Percentiles rank a stretch among this genome's conserved stretches.
These are phyloP conservation scores for Teinopalpus imperialis DNA, from an alignment of 2,888 invertebrate genomes.

Conservation along the genomic window DNA sequence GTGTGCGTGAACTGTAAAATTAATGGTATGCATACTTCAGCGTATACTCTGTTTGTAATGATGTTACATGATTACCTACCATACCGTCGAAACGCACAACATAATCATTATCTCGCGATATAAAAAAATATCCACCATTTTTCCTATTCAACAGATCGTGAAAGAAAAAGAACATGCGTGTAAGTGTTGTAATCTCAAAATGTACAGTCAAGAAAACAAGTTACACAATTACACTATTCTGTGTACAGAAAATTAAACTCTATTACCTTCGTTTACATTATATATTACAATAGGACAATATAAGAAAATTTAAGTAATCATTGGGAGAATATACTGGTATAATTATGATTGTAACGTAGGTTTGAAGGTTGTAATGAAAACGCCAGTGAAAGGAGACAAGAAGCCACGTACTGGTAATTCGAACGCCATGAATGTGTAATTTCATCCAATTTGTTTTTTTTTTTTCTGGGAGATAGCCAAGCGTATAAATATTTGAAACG, in stretches of 20 bases:
- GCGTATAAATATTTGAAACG: constrained; percentile 34
- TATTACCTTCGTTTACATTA: constrained; percentile 1
- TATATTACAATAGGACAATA: not conserved
- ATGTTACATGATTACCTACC: constrained; percentile 7
- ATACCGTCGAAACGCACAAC: constrained; percentile 4
- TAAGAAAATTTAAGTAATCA: not conserved
- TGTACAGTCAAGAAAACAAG: constrained; percentile 8
- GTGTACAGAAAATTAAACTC: not conserved
- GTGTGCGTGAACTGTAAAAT: too few species aligned
- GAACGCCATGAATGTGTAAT: constrained; percentile 60
- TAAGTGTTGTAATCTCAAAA: constrained; percentile 22
- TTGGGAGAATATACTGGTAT: constrained; percentile 4
- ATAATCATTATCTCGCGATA: constrained; percentile 13
- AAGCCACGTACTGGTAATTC: constrained; percentile 47
- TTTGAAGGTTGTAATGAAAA: constrained; percentile 46
- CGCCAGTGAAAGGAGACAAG: constrained; percentile 50
- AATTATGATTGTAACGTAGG: constrained; percentile 34
- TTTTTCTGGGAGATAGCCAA: constrained; percentile 33
- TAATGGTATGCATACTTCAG: too few species aligned
- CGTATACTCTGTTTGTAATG: too few species aligned
- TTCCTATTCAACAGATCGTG: constrained; percentile 23
- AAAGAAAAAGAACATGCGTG: constrained; percentile 10
- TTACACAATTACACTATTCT: not conserved
- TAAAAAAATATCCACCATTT: constrained; percentile 16
- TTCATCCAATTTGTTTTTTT: constrained; percentile 61